phyloP scores from a whole-genome alignment of 2,888 invertebrate genomes.

The Microchrysa polita region DNA sequence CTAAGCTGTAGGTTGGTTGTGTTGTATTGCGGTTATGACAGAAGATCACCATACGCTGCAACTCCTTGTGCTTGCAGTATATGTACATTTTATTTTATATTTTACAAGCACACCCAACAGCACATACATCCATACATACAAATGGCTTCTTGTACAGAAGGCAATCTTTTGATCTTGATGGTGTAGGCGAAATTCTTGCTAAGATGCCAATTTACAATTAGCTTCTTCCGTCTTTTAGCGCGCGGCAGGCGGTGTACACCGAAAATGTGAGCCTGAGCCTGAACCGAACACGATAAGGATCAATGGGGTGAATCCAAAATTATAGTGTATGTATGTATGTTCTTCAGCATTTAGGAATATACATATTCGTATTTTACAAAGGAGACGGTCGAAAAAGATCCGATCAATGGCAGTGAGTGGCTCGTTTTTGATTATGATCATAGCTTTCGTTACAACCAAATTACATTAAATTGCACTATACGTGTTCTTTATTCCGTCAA shows the following conservation, averaged over 20 bases:
- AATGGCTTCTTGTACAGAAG: conserved; percentile 13
- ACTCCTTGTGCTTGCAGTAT: no score
- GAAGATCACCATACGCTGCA: neutral
- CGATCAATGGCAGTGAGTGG: no score
- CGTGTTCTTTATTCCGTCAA: no score
- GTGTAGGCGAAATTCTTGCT: conserved; percentile 47
- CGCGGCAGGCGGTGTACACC: no score
- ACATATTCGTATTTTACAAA: neutral
- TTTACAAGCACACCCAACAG: neutral
- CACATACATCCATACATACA: neutral
- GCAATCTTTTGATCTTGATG: conserved; percentile 28
- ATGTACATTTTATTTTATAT: no score
- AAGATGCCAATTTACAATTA: conserved; percentile 48
- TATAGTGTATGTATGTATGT: conserved; percentile 29
- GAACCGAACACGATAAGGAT: conserved; percentile 32
- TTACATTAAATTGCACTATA: no score
- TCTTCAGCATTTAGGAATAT: neutral
- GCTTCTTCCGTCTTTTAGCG: conserved; percentile 43
- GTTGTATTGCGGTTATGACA: no score
- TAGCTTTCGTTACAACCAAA: no score
- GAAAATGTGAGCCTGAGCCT: conserved; percentile 19
- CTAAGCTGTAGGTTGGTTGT: no score
- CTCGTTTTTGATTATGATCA: no score
- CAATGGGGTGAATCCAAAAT: conserved; percentile 35
- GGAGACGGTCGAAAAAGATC: neutral